These are phyloP conservation scores for Felis chaus DNA, from an alignment of 2,113 vertebrate genomes.

Conservation along the genomic window DNA sequence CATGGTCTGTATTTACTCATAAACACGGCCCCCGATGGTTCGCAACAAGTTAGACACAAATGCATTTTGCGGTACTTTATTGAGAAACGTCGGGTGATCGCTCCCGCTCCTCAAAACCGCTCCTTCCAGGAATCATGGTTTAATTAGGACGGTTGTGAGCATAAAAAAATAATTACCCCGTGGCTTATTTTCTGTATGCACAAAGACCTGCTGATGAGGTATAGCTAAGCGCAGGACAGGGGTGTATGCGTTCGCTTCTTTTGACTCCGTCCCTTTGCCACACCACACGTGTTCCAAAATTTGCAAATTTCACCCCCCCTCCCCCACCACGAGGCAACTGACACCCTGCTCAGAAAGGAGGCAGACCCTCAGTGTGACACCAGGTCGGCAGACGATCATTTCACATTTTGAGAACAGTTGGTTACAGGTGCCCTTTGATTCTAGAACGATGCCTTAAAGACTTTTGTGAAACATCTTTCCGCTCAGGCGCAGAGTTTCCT, in stretches of 20 bases:
- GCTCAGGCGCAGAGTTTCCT: not conserved
- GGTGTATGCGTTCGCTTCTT: not conserved
- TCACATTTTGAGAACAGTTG: not conserved
- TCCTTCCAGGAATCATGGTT: slow-evolving; percentile 52
- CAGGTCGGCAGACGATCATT: not conserved
- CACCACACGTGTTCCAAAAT: not conserved
- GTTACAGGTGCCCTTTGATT: not conserved
- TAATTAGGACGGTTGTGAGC: not conserved
- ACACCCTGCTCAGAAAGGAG: not conserved
- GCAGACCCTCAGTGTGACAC: not conserved
- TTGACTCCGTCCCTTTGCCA: not conserved
- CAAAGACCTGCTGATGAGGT: slow-evolving; percentile 38
- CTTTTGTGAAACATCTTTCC: not conserved
- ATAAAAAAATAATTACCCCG: not conserved
- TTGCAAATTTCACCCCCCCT: not conserved
- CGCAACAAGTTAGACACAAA: slow-evolving; percentile 54
- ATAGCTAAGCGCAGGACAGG: not conserved
- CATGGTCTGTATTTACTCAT: not conserved
- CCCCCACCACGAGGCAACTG: not conserved
- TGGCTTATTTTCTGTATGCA: not conserved
- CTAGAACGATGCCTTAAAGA: not conserved
- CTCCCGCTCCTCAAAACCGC: not conserved
- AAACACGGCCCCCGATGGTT: slow-evolving; percentile 30
- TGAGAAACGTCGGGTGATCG: slow-evolving; percentile 10
- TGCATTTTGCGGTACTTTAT: slow-evolving; percentile 45